Conservation (phyloP, 2,113 vertebrate genomes). For the sheep (Ovis aries) region DNA sequence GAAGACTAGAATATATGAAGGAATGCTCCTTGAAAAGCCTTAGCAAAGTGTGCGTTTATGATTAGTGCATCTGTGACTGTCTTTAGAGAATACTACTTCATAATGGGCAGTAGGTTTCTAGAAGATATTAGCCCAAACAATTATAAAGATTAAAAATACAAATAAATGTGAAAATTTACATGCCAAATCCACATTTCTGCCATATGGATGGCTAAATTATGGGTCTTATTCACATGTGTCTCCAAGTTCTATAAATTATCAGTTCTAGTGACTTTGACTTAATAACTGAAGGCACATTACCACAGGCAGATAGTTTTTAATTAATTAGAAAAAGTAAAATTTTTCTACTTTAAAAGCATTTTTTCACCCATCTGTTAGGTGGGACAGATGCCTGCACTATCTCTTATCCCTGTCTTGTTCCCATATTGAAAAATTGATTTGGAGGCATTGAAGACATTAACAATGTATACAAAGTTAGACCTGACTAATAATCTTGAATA, state of each 20-base stretch:
- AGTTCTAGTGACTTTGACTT: neutral
- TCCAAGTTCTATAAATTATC: neutral
- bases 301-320: neutral
- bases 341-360: neutral
- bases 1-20: neutral
- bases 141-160: conserved; percentile 21
- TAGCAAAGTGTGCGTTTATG: neutral
- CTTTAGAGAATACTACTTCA: neutral
- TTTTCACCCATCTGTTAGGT: neutral
- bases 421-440: neutral
- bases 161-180: neutral
- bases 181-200: neutral
- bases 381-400: neutral
- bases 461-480: neutral
- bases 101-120: neutral
- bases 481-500: neutral
- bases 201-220: neutral
- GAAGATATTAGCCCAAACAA: neutral
- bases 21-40: neutral
- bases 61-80: neutral
- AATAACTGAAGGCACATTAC: neutral
- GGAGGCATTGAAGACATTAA: neutral
- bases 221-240: neutral
- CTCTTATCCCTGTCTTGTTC: neutral
- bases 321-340: conserved; percentile 3